phyloP scores from a whole-genome alignment of 1,140 invertebrate species.

The Phocides pigmalion region DNA sequence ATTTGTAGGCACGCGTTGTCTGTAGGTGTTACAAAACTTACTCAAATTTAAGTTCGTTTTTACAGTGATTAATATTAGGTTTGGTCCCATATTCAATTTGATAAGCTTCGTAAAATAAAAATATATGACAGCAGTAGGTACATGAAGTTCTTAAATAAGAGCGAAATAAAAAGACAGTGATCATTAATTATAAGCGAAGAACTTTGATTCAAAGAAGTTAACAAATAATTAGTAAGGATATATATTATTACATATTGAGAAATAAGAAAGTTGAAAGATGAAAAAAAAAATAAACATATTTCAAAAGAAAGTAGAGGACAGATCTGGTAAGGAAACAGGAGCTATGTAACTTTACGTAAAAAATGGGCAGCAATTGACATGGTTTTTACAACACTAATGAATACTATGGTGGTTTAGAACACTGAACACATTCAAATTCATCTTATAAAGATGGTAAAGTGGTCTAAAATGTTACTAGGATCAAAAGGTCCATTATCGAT shows the following conservation, averaged over 20 bases:
- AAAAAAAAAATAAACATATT: too few species aligned
- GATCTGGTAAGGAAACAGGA: too few species aligned
- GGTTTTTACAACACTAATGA: background rate
- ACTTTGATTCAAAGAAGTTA: too few species aligned
- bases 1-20: slow-evolving; percentile 55
- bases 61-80: slow-evolving; percentile 47
- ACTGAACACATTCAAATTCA: slow-evolving; percentile 1
- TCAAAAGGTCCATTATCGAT: slow-evolving; percentile 1
- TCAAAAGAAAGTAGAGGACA: too few species aligned
- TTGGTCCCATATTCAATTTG: slow-evolving; percentile 69
- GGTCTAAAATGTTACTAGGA: background rate
- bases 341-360: too few species aligned
- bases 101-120: slow-evolving; percentile 47
- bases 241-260: too few species aligned
- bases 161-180: too few species aligned
- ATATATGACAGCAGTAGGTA: background rate
- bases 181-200: too few species aligned
- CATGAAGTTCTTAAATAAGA: background rate
- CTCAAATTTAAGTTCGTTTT: slow-evolving; percentile 33
- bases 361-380: background rate
- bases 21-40: slow-evolving; percentile 34
- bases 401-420: background rate
- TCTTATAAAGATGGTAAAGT: background rate
- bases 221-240: too few species aligned
- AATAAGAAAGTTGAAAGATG: too few species aligned